Evolutionary conservation across 2,113 vertebrate species (phyloP).

Genomic region (Salvator merianae): DNA sequence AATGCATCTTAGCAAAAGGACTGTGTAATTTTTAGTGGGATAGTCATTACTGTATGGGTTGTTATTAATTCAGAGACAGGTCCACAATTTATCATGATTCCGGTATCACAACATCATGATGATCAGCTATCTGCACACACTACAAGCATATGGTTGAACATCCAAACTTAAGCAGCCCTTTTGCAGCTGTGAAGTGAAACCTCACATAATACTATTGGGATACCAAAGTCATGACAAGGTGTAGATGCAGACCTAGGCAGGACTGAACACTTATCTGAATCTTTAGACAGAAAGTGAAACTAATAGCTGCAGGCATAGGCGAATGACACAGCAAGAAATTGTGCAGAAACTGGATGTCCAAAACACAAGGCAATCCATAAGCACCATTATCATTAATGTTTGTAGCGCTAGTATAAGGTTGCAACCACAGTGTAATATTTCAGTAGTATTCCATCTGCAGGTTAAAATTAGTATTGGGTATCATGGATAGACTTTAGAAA

Average conservation of each 20-base stretch:
- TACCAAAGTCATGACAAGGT: too few relatives aligned
- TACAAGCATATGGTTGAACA: too few relatives aligned
- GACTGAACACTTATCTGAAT: neutral
- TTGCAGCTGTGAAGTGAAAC: too few relatives aligned
- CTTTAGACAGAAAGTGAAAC: neutral
- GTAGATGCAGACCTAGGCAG: too few relatives aligned
- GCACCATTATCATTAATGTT: neutral
- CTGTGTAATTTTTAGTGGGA: neutral
- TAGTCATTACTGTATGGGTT: neutral
- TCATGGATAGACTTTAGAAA: constrained; percentile 19
- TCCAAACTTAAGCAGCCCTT: too few relatives aligned
- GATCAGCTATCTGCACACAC: too few relatives aligned
- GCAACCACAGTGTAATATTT: constrained; percentile 6
- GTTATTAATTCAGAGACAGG: too few relatives aligned
- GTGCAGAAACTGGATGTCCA: neutral
- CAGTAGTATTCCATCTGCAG: constrained; percentile 11
- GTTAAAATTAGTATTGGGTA: constrained; percentile 14
- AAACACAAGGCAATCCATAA: neutral
- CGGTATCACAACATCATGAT: too few relatives aligned
- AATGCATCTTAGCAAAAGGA: neutral
- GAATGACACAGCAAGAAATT: neutral
- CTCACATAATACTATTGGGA: too few relatives aligned
- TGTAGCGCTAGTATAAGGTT: neutral
- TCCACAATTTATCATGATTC: too few relatives aligned
- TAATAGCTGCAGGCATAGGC: neutral